phyloP scores from a whole-genome alignment of 2,113 vertebrate genomes.

The Perognathus longimembris region DNA sequence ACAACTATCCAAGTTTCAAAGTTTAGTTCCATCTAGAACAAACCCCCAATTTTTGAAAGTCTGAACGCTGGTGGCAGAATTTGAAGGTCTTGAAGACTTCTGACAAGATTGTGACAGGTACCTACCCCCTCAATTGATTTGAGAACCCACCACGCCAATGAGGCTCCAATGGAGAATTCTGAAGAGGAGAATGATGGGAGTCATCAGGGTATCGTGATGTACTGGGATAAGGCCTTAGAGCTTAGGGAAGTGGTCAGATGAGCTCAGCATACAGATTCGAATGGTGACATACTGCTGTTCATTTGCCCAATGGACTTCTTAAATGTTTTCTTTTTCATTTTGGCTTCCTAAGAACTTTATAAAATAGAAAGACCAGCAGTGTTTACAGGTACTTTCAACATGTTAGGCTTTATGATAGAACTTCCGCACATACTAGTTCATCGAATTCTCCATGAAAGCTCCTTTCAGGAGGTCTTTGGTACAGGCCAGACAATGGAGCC shows the following conservation, averaged over 20 bases:
- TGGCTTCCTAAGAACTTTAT: not conserved
- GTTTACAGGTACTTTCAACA: not conserved
- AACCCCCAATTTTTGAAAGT: not conserved
- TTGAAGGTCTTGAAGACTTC: constrained; percentile 10
- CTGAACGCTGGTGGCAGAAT: not conserved
- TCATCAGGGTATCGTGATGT: not conserved
- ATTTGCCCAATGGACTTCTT: not conserved
- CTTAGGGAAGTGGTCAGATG: not conserved
- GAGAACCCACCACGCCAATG: not conserved
- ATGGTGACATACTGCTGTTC: not conserved
- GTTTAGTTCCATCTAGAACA: not conserved
- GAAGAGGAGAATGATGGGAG: not conserved
- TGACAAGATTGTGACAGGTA: not conserved
- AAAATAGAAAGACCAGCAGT: not conserved
- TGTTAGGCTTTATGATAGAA: not conserved
- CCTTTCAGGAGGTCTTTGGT: not conserved
- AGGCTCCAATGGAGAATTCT: not conserved
- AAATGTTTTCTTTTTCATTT: not conserved
- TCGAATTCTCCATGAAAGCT: not conserved
- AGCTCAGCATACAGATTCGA: not conserved
- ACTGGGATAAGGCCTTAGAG: not conserved
- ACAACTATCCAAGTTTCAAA: not conserved
- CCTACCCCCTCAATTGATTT: not conserved
- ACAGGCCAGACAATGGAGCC: not conserved
- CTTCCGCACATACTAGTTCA: not conserved